phyloP scores from a whole-genome alignment of 2,888 invertebrate species.

The Perizoma affinitatum region DNA sequence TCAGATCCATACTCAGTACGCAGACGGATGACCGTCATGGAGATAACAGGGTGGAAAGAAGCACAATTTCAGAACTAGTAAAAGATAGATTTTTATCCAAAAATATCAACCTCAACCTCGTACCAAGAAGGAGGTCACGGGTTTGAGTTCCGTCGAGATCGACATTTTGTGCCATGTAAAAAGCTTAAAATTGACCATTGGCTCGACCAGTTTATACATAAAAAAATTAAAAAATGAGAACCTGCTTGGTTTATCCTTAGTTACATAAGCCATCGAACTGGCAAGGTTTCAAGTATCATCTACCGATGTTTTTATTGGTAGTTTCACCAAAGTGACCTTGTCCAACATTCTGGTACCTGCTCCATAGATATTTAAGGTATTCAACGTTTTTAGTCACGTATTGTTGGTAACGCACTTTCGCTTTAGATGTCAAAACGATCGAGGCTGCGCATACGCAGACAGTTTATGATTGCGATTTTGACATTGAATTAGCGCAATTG shows the following conservation, averaged over 20 bases:
- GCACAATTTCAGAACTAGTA: too few species aligned
- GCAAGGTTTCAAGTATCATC: slow-evolving; percentile 44
- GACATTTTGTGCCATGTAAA: too few species aligned
- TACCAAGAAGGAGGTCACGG: too few species aligned
- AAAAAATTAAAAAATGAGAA: background rate
- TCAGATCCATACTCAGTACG: too few species aligned
- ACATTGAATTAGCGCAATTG: slow-evolving; percentile 52
- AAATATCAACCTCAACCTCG: too few species aligned
- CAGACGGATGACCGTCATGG: too few species aligned
- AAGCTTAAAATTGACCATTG: too few species aligned
- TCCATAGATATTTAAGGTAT: slow-evolving; percentile 48
- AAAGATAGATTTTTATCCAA: too few species aligned
- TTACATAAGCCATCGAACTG: slow-evolving; percentile 31
- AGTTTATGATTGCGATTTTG: slow-evolving; percentile 45
- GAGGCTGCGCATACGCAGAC: slow-evolving; percentile 44
- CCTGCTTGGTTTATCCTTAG: slow-evolving; percentile 10
- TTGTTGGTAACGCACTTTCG: slow-evolving; percentile 62
- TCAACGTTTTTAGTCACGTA: slow-evolving; percentile 61
- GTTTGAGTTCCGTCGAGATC: too few species aligned
- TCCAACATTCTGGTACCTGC: slow-evolving; percentile 46
- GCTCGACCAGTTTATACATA: too few species aligned
- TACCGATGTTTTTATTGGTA: slow-evolving; percentile 41
- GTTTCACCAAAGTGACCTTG: slow-evolving; percentile 64
- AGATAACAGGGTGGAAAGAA: too few species aligned
- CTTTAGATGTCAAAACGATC: slow-evolving; percentile 53